Conservation (phyloP, 2,113 vertebrate genomes). For the Hippocampus mohnikei region DNA sequence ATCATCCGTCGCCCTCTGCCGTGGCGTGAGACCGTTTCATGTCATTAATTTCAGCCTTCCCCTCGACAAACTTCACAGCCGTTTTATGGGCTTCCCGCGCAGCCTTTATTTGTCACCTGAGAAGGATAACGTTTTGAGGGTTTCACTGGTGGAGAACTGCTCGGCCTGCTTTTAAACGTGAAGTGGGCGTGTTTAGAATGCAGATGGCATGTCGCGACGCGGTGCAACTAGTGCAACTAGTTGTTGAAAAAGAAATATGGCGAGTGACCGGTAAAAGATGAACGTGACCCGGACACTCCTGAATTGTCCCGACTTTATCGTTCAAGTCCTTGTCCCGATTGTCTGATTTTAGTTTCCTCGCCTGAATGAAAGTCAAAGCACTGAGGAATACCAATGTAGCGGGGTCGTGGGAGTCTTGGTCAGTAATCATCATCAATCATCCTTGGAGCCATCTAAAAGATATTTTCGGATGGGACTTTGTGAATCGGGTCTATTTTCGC, state of each 20-base stretch:
- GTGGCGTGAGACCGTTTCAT: slow-evolving; percentile 18
- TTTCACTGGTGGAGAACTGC: slow-evolving; percentile 7
- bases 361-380: background rate
- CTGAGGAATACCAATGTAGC: background rate
- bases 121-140: slow-evolving; percentile 20
- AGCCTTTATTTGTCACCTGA: slow-evolving; percentile 50
- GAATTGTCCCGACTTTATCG: too few relatives aligned
- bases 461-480: background rate
- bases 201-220: background rate
- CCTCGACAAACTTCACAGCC: slow-evolving; percentile 37
- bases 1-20: slow-evolving; percentile 40
- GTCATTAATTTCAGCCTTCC: slow-evolving; percentile 42
- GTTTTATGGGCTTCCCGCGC: slow-evolving; percentile 33
- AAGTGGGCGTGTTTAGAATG: background rate
- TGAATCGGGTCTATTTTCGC: background rate
- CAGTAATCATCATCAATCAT: background rate
- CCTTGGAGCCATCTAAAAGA: background rate
- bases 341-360: background rate
- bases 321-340: background rate
- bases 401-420: background rate
- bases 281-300: too few relatives aligned
- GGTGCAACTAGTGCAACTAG: too few relatives aligned
- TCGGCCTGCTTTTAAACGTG: background rate
- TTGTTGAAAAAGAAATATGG: too few relatives aligned
- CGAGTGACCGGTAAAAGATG: too few relatives aligned